A percentile compares a stretch with the other conserved stretches of the same genome.
Conservation (phyloP, 2,797 vertebrate genomes). For the Onychomys leucogaster region DNA sequence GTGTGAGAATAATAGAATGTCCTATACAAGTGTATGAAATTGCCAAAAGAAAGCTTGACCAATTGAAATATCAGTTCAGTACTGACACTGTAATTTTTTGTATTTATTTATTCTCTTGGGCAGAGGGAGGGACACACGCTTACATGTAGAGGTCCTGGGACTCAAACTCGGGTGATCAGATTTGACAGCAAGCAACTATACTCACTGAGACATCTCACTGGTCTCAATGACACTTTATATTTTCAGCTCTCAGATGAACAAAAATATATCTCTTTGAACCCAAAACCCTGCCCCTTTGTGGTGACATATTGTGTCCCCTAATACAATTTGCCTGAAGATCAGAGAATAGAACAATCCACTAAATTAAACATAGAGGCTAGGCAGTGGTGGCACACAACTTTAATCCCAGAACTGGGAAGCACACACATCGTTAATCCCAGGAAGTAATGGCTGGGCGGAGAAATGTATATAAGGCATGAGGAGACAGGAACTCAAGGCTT, state of each 20-base stretch:
- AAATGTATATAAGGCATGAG: too few relatives aligned
- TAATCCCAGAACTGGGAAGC: too few relatives aligned
- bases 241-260: constrained; percentile 10
- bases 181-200: neutral
- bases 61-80: neutral
- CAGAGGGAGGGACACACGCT: neutral
- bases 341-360: too few relatives aligned
- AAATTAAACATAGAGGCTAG: too few relatives aligned
- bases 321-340: too few relatives aligned
- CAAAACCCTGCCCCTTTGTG: neutral
- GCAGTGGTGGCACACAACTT: too few relatives aligned
- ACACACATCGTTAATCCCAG: too few relatives aligned
- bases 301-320: too few relatives aligned
- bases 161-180: neutral
- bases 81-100: neutral
- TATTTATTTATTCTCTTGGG: neutral
- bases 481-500: too few relatives aligned
- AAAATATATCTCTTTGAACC: neutral
- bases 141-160: neutral
- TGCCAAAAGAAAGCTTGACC: neutral
- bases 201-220: neutral
- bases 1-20: neutral
- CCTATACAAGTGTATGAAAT: too few relatives aligned
- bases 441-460: too few relatives aligned
- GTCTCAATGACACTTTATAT: neutral